These are phyloP conservation scores for Simalia tracyae DNA, from an alignment of 2,797 vertebrate genomes.

Conservation along the genomic window DNA sequence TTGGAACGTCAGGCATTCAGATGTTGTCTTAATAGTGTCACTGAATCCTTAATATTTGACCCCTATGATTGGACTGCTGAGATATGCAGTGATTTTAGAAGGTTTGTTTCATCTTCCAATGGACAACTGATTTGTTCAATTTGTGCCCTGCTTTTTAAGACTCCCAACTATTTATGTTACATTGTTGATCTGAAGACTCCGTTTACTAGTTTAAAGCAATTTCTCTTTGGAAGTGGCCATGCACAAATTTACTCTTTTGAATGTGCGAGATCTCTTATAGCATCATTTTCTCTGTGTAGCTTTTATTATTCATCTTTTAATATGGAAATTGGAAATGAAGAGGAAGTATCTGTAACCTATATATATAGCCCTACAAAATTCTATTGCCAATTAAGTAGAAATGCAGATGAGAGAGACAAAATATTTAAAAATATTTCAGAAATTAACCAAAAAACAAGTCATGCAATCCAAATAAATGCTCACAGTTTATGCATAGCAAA, in stretches of 20 bases:
- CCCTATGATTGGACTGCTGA: conserved; percentile 68
- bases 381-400: conserved; percentile 87
- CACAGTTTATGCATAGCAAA: conserved; percentile 80
- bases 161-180: conserved; percentile 72
- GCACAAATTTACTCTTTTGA: conserved; percentile 39
- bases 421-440: conserved; percentile 74
- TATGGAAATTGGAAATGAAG: conserved; percentile 79
- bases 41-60: conserved; percentile 63
- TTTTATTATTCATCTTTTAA: conserved; percentile 86
- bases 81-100: conserved; percentile 64
- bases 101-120: conserved; percentile 68
- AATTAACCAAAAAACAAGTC: conserved; percentile 59
- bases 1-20: conserved; percentile 85
- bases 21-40: conserved; percentile 78
- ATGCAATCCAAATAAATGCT: conserved; percentile 22
- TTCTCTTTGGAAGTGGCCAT: conserved; percentile 67
- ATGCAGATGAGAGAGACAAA: conserved; percentile 72
- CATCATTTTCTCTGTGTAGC: conserved; percentile 72
- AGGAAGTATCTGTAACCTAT: conserved; percentile 81
- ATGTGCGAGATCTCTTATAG: conserved; percentile 52
- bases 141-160: conserved; percentile 69
- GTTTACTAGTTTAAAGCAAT: conserved; percentile 63
- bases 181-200: conserved; percentile 80
- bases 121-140: conserved; percentile 76
- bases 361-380: conserved; percentile 81